Evolutionary conservation across 2,797 vertebrate species (phyloP).

Genomic region (Ctenochaetus hawaiiensis): DNA sequence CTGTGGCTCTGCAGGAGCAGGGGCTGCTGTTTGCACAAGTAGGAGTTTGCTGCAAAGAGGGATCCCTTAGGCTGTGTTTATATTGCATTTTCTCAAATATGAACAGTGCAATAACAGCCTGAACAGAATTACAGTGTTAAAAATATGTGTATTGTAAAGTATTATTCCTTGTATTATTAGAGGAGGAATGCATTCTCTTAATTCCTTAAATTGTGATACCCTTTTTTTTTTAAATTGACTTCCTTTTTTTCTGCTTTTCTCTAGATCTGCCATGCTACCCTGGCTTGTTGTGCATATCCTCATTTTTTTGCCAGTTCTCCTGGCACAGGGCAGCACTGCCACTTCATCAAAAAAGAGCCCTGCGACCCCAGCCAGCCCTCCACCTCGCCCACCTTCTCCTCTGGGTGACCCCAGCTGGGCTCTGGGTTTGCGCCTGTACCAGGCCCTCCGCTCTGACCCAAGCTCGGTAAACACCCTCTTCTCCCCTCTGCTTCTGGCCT

Average conservation of each 20-base stretch:
- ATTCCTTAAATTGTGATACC: slow-evolving; percentile 10
- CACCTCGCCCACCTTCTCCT: slow-evolving; percentile 35
- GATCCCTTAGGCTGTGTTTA: slow-evolving; percentile 35
- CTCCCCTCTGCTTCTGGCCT: slow-evolving; percentile 77
- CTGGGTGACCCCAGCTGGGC: slow-evolving; percentile 77
- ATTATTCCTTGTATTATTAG: neutral
- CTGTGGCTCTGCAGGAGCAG: slow-evolving; percentile 43
- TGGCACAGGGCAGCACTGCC: slow-evolving; percentile 43
- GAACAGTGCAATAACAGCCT: slow-evolving; percentile 28
- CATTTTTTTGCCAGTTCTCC: slow-evolving; percentile 51
- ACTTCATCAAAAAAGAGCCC: slow-evolving; percentile 44
- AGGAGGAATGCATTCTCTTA: slow-evolving; percentile 5
- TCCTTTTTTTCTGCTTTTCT: slow-evolving; percentile 14
- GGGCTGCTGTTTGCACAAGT: slow-evolving; percentile 25
- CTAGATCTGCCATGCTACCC: slow-evolving; percentile 72
- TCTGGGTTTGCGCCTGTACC: slow-evolving; percentile 77
- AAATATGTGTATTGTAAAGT: neutral
- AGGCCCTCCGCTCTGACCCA: slow-evolving; percentile 56
- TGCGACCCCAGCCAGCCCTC: neutral
- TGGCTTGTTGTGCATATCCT: slow-evolving; percentile 48
- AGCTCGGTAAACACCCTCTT: slow-evolving; percentile 70
- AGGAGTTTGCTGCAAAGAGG: slow-evolving; percentile 22
- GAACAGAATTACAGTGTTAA: neutral
- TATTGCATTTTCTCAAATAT: slow-evolving; percentile 43
- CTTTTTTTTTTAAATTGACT: neutral